Evolutionary conservation across 2,888 invertebrate genomes (phyloP).

Genomic region (Sinhomidia bicolor): DNA sequence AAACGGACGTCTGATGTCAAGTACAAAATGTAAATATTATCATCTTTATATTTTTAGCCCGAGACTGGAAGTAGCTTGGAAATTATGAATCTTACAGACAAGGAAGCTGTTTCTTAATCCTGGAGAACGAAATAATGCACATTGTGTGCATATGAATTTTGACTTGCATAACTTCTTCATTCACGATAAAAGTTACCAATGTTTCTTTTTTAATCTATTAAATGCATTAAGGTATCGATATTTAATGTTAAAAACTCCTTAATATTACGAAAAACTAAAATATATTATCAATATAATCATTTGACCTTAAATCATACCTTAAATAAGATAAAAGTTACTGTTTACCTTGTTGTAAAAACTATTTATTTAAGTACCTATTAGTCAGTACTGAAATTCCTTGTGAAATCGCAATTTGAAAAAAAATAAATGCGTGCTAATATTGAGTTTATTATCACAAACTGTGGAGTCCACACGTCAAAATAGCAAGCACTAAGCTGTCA

Average conservation of each 20-base stretch:
- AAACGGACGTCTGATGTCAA: no score
- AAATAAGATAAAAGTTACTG: neutral
- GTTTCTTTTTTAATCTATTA: neutral
- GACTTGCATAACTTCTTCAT: neutral
- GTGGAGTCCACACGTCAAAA: no score
- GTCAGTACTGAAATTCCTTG: neutral
- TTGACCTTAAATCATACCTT: no score
- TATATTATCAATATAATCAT: no score
- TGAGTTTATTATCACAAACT: neutral
- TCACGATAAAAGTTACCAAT: neutral
- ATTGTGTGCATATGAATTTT: neutral
- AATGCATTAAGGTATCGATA: neutral
- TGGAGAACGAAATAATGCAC: neutral
- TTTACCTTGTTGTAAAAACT: no score
- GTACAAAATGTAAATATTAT: no score
- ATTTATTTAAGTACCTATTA: no score
- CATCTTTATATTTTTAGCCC: constrained; percentile 81
- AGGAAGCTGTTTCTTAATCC: constrained; percentile 78
- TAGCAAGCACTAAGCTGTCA: no score
- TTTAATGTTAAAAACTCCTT: neutral
- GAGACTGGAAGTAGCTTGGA: constrained; percentile 82
- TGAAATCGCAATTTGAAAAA: neutral
- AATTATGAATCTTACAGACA: constrained; percentile 81
- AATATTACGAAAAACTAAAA: neutral
- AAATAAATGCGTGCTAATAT: constrained; percentile 14